Conservation (phyloP, 2,113 vertebrate genomes). For the Antennarius striatus region DNA sequence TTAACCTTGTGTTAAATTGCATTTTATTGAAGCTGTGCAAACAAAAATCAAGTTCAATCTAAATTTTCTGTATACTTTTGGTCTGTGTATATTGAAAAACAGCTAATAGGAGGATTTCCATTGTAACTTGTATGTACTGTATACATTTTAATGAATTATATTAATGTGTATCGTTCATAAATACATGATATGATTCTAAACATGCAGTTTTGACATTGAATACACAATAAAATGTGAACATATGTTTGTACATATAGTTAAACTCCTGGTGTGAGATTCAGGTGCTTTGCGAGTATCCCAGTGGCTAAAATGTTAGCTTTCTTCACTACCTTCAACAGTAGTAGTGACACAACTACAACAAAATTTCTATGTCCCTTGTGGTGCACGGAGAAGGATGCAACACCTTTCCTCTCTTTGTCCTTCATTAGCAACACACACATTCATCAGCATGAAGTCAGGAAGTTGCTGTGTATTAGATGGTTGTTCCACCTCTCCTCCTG, state of each 20-base stretch:
- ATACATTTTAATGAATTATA: not conserved
- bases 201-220: no score
- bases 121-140: not conserved
- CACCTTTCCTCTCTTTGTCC: slow-evolving; percentile 95
- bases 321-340: not conserved
- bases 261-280: no score
- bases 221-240: no score
- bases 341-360: slow-evolving; percentile 10
- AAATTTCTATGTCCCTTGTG: not conserved
- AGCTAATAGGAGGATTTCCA: not conserved
- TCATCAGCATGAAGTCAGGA: slow-evolving; percentile 63
- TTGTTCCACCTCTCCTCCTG: slow-evolving; percentile 24
- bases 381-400: slow-evolving; percentile 80
- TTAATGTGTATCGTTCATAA: not conserved
- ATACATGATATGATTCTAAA: no score
- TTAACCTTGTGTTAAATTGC: not conserved
- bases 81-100: not conserved
- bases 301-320: not conserved
- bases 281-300: not conserved
- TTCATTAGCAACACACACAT: slow-evolving; percentile 35
- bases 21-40: slow-evolving; percentile 18
- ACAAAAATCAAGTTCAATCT: not conserved
- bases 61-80: not conserved
- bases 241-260: no score
- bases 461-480: slow-evolving; percentile 18